Base-by-base conservation (phyloP, 2,888 invertebrate genomes). In the Herminia tarsipennalis region DNA sequence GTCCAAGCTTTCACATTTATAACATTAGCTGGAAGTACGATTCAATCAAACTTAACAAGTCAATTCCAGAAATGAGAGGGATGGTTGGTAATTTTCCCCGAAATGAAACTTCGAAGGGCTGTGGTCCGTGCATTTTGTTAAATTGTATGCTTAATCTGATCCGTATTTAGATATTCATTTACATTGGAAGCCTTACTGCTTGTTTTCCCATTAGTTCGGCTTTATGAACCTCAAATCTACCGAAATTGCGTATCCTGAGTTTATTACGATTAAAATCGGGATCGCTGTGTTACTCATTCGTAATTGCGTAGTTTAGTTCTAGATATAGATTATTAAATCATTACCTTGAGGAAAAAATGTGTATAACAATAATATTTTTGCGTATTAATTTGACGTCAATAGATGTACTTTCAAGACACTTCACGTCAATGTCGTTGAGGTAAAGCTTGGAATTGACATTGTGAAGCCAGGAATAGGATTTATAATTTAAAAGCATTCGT, bases 91-190 rank as follows among this genome's bases (percentile, higher is more conserved):
- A 68, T 70, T 66, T 63, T 17, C 51, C n/a, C 43, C 47, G 53
- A 52, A 59, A 62, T 60, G 51, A 69, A 73, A 76, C 56, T 73
- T 73, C 47, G 40, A 29, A 59, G 43, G 39, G 55, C 56, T 46
- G 50, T 51, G 60, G 58, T 38, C 51, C 49, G 40, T 53, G 4
- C 10, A 48, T 62, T 63, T 42, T 53, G 51, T 53, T 55, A 67
- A 72, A 69, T 62, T 60, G 42, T 59, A 33, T 39, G 55, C 51
- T 56, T 61, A 70, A 68, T 68, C 55, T 58, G 53, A 59, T 62
- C 56, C 56, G 42, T 61, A 63, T 71, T 66, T 62, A 57, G 56
- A 65, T 69, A 63, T 69, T 60, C 63, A 56, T 67, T 66, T 61
- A 59, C 61, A 55, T 45, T 50, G 21, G 49, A 65, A 67, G 41